Evolutionary conservation across 2,888 invertebrate species (phyloP).

Genomic region (Papilio gigon): DNA sequence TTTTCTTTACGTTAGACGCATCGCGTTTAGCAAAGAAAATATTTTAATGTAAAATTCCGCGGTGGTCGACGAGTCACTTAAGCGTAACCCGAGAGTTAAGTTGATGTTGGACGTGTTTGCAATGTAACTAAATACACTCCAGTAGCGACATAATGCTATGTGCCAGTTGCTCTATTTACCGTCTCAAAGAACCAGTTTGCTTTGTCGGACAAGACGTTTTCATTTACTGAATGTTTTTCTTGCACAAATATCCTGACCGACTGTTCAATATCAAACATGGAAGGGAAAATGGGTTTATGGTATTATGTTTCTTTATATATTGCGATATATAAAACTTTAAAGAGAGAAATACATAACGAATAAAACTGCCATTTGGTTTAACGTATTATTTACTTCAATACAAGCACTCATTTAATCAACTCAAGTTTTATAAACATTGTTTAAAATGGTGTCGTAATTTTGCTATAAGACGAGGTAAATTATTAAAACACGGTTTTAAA

Average conservation of each 20-base stretch:
- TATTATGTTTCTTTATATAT: neutral
- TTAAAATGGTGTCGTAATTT: too few relatives aligned
- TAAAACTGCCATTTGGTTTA: too few relatives aligned
- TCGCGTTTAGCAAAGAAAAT: constrained; percentile 74
- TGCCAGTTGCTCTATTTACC: constrained; percentile 66
- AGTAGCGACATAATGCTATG: constrained; percentile 67
- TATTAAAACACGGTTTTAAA: too few relatives aligned
- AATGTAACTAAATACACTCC: constrained; percentile 68
- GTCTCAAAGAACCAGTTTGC: constrained; percentile 41
- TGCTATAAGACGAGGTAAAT: too few relatives aligned
- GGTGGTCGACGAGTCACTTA: constrained; percentile 79
- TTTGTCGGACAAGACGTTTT: constrained; percentile 55
- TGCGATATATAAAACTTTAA: neutral
- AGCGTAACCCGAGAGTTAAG: constrained; percentile 70
- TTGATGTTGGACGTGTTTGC: constrained; percentile 75
- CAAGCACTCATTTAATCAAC: too few relatives aligned
- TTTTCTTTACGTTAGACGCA: constrained; percentile 60
- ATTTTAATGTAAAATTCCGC: constrained; percentile 76
- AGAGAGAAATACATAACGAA: too few relatives aligned
- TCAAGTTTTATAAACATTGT: too few relatives aligned
- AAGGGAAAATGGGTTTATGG: neutral
- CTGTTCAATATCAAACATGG: neutral
- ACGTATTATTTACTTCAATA: too few relatives aligned
- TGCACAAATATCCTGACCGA: constrained; percentile 8
- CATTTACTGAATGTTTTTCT: constrained; percentile 29